These are phyloP conservation scores for Polydrusus pterygomalis DNA, from an alignment of 2,888 invertebrate species.

Conservation along the genomic window DNA sequence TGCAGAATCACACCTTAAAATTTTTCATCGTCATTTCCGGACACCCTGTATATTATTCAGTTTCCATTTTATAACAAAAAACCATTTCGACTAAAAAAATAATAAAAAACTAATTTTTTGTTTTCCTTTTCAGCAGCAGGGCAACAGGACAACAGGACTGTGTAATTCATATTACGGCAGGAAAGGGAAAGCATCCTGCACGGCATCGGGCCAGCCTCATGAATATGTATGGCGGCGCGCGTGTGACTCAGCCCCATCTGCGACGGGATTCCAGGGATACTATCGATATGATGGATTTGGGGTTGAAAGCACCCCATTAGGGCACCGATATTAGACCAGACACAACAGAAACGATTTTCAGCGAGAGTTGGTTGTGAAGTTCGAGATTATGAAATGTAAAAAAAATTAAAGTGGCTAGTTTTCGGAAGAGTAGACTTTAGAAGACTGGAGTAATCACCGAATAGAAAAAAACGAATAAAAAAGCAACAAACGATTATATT, in stretches of 20 bases:
- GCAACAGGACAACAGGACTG: constrained; percentile 21
- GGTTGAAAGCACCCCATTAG: constrained; percentile 65
- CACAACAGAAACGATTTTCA: constrained; percentile 34
- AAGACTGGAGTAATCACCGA: no score
- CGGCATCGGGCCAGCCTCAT: constrained; percentile 65
- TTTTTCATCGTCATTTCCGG: no score
- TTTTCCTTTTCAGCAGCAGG: background rate
- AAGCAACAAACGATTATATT: no score
- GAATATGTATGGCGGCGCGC: constrained; percentile 70
- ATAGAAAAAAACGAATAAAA: no score
- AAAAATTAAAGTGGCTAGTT: no score
- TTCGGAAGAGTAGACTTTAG: no score
- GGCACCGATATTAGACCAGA: constrained; percentile 53
- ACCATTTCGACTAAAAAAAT: no score
- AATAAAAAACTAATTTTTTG: no score
- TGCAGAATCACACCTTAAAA: no score
- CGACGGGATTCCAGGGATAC: constrained; percentile 66
- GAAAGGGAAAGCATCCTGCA: constrained; percentile 66
- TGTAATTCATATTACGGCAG: constrained; percentile 35
- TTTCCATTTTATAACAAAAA: no score
- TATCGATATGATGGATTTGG: constrained; percentile 71
- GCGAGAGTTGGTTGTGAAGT: background rate
- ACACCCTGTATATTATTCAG: no score
- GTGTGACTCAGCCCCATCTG: constrained; percentile 71
- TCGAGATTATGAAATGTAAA: no score